phyloP scores from a whole-genome alignment of 2,797 vertebrate species.

The Pangasius mekongensis region DNA sequence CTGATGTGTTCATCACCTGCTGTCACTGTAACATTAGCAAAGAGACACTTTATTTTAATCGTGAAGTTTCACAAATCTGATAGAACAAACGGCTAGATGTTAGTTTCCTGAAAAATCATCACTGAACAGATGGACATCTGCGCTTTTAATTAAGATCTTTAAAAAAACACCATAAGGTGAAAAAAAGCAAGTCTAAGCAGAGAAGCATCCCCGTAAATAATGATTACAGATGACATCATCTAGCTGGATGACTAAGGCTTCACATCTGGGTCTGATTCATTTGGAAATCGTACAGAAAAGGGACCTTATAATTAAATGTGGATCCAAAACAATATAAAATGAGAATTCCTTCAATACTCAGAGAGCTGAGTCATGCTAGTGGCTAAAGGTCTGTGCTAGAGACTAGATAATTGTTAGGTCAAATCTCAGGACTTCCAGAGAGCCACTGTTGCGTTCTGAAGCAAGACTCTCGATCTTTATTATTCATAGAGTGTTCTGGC shows the following conservation, averaged over 20 bases:
- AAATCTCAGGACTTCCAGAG: not conserved
- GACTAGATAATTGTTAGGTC: not conserved
- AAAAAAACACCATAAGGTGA: conserved; percentile 2
- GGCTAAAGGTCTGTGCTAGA: not conserved
- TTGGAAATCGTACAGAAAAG: conserved; percentile 2
- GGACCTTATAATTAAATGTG: not conserved
- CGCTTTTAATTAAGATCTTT: not conserved
- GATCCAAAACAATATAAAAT: not conserved
- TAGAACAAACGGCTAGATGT: not conserved
- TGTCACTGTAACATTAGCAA: not conserved
- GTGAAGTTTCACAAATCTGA: not conserved
- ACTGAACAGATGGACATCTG: conserved; percentile 5
- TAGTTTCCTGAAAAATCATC: not conserved
- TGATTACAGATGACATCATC: not conserved
- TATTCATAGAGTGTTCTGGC: not conserved
- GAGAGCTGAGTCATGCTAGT: not conserved
- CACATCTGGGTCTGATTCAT: not conserved
- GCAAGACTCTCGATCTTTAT: not conserved
- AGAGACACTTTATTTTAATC: not conserved
- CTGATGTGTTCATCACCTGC: not conserved
- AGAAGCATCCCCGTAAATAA: not conserved
- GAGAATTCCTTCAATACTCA: not conserved
- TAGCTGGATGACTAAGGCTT: not conserved
- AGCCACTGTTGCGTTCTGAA: not conserved
- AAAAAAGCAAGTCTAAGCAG: not conserved